Conservation (phyloP, 2,113 vertebrate genomes). For the Empidonax traillii region DNA sequence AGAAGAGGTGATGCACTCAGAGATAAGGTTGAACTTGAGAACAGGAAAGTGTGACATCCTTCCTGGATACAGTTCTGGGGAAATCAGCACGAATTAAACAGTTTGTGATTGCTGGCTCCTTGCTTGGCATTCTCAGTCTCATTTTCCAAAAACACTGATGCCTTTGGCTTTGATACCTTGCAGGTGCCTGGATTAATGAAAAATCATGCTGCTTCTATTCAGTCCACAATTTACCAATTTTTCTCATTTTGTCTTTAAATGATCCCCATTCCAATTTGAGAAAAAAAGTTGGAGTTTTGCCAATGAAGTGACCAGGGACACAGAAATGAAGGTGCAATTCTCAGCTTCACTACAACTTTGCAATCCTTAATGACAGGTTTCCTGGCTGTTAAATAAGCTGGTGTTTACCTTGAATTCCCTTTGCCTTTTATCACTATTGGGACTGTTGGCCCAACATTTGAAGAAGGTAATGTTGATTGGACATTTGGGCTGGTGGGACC, state of each 20-base stretch:
- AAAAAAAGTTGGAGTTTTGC: neutral
- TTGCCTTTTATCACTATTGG: neutral
- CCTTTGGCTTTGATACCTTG: neutral
- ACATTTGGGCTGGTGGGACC: neutral
- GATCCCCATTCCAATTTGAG: neutral
- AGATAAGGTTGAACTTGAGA: neutral
- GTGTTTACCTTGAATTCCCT: neutral
- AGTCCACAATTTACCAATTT: neutral
- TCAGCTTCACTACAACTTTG: neutral
- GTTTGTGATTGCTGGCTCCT: neutral
- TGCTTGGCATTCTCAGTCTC: neutral
- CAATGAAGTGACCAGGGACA: neutral
- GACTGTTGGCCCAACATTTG: neutral
- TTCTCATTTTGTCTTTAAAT: neutral
- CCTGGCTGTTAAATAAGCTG: neutral
- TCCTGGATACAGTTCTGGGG: neutral
- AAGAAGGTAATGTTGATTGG: neutral
- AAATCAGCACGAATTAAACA: constrained; percentile 17
- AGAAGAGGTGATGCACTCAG: neutral
- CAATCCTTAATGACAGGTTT: neutral
- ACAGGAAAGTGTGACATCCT: neutral
- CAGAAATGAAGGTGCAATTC: neutral
- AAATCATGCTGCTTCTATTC: neutral
- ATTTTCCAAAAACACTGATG: neutral
- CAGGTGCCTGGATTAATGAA: neutral